Evolutionary conservation across 2,888 invertebrate genomes (phyloP).

Genomic region (Melanostoma scalare): DNA sequence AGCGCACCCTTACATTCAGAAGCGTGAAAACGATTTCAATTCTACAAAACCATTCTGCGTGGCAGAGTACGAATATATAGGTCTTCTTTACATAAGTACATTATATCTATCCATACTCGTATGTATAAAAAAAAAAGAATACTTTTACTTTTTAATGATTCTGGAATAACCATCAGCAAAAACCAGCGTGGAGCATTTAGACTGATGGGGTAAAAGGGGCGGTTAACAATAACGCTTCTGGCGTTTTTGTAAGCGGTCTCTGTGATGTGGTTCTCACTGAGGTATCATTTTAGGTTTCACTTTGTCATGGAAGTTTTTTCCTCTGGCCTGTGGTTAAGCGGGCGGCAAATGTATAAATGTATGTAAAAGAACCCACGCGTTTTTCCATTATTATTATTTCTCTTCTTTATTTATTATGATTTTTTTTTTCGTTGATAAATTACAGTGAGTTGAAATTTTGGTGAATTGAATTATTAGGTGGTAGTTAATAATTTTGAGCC

Average conservation of each 20-base stretch:
- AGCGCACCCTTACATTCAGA: conserved; percentile 33
- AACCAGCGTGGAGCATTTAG: conserved; percentile 1
- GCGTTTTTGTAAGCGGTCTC: conserved; percentile 30
- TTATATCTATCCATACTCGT: not conserved
- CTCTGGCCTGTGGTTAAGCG: conserved; percentile 13
- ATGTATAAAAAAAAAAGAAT: conserved; percentile 10
- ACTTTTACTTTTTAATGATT: conserved; percentile 38
- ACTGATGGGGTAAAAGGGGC: conserved; percentile 8
- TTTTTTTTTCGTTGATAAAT: conserved; percentile 54
- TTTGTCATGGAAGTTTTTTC: conserved; percentile 47
- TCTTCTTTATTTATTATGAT: not conserved
- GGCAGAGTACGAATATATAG: too few species aligned
- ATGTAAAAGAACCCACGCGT: conserved; percentile 15
- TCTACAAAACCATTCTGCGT: not conserved
- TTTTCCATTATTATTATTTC: not conserved
- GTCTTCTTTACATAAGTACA: too few species aligned
- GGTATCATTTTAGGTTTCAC: conserved; percentile 61
- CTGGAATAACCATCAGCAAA: conserved; percentile 22
- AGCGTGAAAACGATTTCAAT: conserved; percentile 54
- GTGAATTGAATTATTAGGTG: conserved; percentile 62
- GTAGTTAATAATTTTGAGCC: conserved; percentile 54
- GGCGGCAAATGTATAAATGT: not conserved
- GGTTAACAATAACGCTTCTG: conserved; percentile 29
- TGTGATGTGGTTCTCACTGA: conserved; percentile 53
- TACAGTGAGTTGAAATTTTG: conserved; percentile 59